These are phyloP conservation scores for Thermophis baileyi DNA, from an alignment of 2,113 vertebrate species.

Conservation along the genomic window DNA sequence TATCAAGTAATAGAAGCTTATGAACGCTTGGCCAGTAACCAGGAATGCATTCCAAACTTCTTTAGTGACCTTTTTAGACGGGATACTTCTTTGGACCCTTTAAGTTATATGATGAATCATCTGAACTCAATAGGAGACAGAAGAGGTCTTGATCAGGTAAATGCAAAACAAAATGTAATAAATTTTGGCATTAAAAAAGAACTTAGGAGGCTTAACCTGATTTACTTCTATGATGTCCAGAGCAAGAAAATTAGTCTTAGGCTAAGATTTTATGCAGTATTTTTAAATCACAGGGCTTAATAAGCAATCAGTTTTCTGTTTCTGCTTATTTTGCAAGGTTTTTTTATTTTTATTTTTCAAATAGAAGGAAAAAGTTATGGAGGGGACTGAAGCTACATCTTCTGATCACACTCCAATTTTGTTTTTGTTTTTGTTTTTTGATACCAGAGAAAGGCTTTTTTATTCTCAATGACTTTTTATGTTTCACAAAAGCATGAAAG, in stretches of 20 bases:
- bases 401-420: background rate
- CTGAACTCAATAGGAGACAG: constrained; percentile 76
- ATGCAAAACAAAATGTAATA: constrained; percentile 6
- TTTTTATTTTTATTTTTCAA: background rate
- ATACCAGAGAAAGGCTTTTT: background rate
- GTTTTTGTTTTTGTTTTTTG: background rate
- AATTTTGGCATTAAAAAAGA: background rate
- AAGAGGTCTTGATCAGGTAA: constrained; percentile 73
- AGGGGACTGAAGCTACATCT: background rate
- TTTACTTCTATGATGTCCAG: background rate
- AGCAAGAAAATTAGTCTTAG: background rate
- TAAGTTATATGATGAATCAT: constrained; percentile 83
- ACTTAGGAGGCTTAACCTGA: background rate
- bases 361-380: background rate
- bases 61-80: constrained; percentile 70
- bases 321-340: background rate
- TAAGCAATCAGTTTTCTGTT: background rate
- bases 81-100: constrained; percentile 73
- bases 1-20: constrained; percentile 73
- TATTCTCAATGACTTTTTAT: background rate
- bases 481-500: background rate
- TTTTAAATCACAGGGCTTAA: background rate
- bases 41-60: constrained; percentile 45
- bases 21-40: constrained; percentile 67
- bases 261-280: background rate